These are phyloP conservation scores for Troides oblongomaculatus DNA, from an alignment of 2,888 invertebrate species.

Conservation along the genomic window DNA sequence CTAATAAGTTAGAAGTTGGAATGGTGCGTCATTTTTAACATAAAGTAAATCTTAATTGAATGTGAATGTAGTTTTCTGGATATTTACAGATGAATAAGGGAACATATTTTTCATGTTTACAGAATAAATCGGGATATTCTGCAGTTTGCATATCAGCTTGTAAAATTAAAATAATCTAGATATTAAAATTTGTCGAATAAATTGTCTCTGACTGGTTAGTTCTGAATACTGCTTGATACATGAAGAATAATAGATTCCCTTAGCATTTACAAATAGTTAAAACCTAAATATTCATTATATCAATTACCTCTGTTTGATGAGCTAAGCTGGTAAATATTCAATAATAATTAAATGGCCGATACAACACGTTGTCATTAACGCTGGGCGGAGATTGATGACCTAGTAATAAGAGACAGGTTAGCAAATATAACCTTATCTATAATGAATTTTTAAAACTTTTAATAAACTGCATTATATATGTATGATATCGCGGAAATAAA, in stretches of 20 bases:
- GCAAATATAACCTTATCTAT: not conserved
- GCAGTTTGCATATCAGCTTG: too few relatives aligned
- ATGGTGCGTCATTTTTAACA: too few relatives aligned
- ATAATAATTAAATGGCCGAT: constrained; percentile 68
- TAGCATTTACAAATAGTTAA: not conserved
- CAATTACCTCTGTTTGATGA: constrained; percentile 38
- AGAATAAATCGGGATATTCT: too few relatives aligned
- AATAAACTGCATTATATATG: not conserved
- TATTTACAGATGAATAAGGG: too few relatives aligned
- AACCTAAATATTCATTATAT: constrained; percentile 13
- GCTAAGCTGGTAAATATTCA: constrained; percentile 54
- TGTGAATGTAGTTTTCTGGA: too few relatives aligned
- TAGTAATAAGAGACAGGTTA: constrained; percentile 60
- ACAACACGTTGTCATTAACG: constrained; percentile 64
- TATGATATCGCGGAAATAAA: not conserved
- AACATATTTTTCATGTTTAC: too few relatives aligned
- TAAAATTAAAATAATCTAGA: not conserved
- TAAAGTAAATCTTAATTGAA: too few relatives aligned
- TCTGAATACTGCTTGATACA: not conserved
- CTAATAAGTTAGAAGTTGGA: too few relatives aligned
- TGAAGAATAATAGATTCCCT: not conserved
- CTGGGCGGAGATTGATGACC: constrained; percentile 65
- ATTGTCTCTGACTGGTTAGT: not conserved
- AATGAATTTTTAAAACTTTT: not conserved
- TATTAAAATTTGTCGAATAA: not conserved